Conservation (phyloP, 2,797 vertebrate species). For the Paguma larvata region DNA sequence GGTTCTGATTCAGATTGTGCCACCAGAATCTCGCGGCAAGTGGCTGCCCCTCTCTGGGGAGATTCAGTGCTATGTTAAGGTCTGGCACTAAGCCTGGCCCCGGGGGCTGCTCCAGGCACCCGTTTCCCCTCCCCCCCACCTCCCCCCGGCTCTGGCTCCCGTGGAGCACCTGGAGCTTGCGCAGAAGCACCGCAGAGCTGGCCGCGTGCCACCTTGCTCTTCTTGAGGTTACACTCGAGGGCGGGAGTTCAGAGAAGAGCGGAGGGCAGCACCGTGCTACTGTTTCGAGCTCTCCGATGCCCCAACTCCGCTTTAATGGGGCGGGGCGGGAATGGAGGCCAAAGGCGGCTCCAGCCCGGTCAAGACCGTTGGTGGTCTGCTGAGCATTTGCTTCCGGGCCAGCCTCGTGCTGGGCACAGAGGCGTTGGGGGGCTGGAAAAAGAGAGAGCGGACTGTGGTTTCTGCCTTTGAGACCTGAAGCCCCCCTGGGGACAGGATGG, state of each 20-base stretch:
- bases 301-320: background rate
- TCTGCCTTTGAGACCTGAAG: background rate
- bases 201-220: fast-evolving
- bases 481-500: background rate
- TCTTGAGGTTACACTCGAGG: fast-evolving
- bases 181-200: fast-evolving
- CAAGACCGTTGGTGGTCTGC: fast-evolving
- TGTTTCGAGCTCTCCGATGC: background rate
- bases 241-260: fast-evolving
- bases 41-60: background rate
- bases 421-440: background rate
- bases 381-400: background rate
- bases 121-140: no score
- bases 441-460: fast-evolving
- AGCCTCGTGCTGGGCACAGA: fast-evolving
- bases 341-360: fast-evolving
- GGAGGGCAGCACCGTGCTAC: fast-evolving
- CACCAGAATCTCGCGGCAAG: background rate
- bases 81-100: background rate
- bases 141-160: fast-evolving
- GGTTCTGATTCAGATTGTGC: background rate
- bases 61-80: fast-evolving
- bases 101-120: fast-evolving
- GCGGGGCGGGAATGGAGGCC: fast-evolving
- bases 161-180: fast-evolving